Percentiles rank a stretch among this genome's conserved stretches.
These are phyloP conservation scores for Drosophila arizonae DNA, from an alignment of 1,140 invertebrate species.

Conservation along the genomic window DNA sequence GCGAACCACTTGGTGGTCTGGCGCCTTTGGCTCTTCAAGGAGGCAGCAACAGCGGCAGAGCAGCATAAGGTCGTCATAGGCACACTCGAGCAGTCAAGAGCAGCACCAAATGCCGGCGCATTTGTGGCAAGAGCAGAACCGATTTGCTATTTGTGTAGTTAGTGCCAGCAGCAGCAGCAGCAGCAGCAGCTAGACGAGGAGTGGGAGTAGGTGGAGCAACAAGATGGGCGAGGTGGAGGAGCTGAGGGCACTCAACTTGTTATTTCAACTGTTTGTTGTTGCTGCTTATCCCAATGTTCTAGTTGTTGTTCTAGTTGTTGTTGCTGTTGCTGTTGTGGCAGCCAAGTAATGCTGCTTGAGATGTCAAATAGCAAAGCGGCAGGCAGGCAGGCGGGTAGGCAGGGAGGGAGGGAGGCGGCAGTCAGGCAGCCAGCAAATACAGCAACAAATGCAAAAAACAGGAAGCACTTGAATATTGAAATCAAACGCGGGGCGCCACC, in stretches of 20 bases:
- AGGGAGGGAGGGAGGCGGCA: slow-evolving; percentile 14
- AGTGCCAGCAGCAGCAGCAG: slow-evolving; percentile 7
- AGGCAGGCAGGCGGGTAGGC: slow-evolving; percentile 15
- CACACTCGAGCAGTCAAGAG: slow-evolving; percentile 64
- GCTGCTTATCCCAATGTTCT: slow-evolving; percentile 14
- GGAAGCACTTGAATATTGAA: slow-evolving; percentile 79
- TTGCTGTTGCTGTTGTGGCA: slow-evolving; percentile 28
- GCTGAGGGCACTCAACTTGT: slow-evolving; percentile 50
- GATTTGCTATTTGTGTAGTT: slow-evolving; percentile 69
- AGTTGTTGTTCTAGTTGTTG: slow-evolving; percentile 33
- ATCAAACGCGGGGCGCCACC: slow-evolving; percentile 73
- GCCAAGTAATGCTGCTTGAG: slow-evolving; percentile 70
- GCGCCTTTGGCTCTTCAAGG: slow-evolving; percentile 22
- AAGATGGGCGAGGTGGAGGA: not conserved
- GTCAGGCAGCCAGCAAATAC: slow-evolving; percentile 21
- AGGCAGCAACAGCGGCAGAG: not conserved
- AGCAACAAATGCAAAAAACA: slow-evolving; percentile 57
- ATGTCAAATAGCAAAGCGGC: slow-evolving; percentile 71
- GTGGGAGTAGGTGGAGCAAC: too few relatives aligned
- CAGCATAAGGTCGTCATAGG: slow-evolving; percentile 28
- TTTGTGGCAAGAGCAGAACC: slow-evolving; percentile 66
- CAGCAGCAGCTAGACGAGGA: not conserved
- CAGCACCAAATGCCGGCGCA: slow-evolving; percentile 49
- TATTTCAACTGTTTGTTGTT: slow-evolving; percentile 49
- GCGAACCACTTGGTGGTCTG: slow-evolving; percentile 25